These are phyloP conservation scores for Sciaenops ocellatus DNA, from an alignment of 2,797 vertebrate genomes.

Conservation along the genomic window DNA sequence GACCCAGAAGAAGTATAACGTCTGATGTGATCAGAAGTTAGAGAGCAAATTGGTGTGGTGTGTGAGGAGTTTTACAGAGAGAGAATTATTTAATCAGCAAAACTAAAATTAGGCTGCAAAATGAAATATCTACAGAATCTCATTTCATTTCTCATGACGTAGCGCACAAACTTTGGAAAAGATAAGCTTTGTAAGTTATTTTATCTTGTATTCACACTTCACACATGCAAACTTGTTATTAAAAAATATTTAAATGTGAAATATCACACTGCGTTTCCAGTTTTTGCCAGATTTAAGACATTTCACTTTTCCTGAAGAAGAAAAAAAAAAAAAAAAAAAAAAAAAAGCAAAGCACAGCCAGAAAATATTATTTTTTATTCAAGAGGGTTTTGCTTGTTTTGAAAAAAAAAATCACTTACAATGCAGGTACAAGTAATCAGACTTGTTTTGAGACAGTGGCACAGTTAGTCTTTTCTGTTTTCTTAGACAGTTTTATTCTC, in stretches of 20 bases:
- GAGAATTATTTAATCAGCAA: slow-evolving; percentile 53
- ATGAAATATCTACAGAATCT: slow-evolving; percentile 36
- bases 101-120: slow-evolving; percentile 41
- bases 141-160: slow-evolving; percentile 29
- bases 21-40: slow-evolving; percentile 47
- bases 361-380: background rate
- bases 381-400: slow-evolving; percentile 7
- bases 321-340: slow-evolving; percentile 11
- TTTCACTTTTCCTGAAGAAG: slow-evolving; percentile 19
- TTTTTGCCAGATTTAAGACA: slow-evolving; percentile 25
- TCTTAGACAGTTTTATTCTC: slow-evolving; percentile 8
- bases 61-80: slow-evolving; percentile 28
- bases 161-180: slow-evolving; percentile 18
- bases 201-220: slow-evolving; percentile 36
- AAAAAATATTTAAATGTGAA: slow-evolving; percentile 34
- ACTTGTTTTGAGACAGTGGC: background rate
- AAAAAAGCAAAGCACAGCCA: background rate
- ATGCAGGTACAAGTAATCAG: background rate
- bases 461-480: slow-evolving; percentile 1
- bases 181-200: slow-evolving; percentile 40
- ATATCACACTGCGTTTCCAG: slow-evolving; percentile 22
- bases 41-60: slow-evolving; percentile 36
- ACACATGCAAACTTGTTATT: slow-evolving; percentile 34
- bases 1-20: slow-evolving; percentile 35
- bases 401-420: background rate